phyloP scores from a whole-genome alignment of 2,797 vertebrate species.

The Petrocephalus sullivani region DNA sequence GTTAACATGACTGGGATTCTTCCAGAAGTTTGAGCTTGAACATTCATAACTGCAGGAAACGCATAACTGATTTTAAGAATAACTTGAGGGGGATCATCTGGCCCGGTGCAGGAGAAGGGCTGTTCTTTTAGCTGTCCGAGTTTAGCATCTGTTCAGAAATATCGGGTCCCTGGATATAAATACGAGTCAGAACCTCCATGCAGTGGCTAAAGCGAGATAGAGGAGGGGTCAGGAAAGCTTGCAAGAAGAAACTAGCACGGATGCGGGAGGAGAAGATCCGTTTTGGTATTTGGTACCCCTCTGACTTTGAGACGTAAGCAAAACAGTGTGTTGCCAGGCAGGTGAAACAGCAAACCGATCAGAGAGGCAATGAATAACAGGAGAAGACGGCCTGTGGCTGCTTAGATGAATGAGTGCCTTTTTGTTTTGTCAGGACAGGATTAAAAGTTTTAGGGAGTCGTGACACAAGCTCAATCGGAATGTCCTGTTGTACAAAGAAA shows the following conservation, averaged over 20 bases:
- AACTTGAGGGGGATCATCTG: no score
- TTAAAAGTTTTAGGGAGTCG: not conserved
- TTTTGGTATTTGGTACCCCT: not conserved
- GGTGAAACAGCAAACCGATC: not conserved
- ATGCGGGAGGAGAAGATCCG: not conserved
- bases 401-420: not conserved
- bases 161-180: slow-evolving; percentile 1
- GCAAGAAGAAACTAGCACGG: not conserved
- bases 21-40: not conserved
- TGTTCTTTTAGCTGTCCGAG: not conserved
- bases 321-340: not conserved
- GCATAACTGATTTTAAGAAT: no score
- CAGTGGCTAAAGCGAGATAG: not conserved
- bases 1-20: not conserved
- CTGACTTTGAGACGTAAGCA: not conserved
- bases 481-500: not conserved
- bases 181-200: not conserved
- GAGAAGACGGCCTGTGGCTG: not conserved
- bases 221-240: not conserved
- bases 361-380: not conserved
- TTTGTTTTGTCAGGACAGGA: slow-evolving; percentile 5
- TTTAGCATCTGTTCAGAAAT: not conserved
- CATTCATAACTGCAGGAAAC: no score
- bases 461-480: not conserved
- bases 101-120: not conserved